Evolutionary conservation across 2,797 vertebrate species (phyloP), one percentile per base, ranked within the genome.

Genomic region (Dipus sagitta): DNA sequence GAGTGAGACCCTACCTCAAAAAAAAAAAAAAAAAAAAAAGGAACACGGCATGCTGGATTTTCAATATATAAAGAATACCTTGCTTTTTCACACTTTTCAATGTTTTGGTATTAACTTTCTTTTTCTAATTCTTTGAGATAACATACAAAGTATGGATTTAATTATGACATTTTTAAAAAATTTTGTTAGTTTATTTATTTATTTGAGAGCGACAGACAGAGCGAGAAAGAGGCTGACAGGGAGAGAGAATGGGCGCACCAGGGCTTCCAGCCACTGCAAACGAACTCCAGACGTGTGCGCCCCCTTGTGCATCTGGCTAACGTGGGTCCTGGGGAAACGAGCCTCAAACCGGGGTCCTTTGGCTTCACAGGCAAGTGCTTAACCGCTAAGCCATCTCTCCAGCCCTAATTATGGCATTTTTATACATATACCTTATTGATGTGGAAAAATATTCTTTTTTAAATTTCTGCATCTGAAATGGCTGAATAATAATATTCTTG

Each of bases 381-480:
- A n/a, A n/a, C n/a, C n/a, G n/a, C n/a, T n/a, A n/a, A n/a, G n/a
- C n/a, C n/a, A n/a, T n/a, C n/a, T n/a, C n/a, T n/a, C n/a, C n/a
- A n/a, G n/a, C n/a, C n/a, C n/a, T 34, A 54, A 62, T 26, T 67
- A 47, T 54, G 30, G 23, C 12, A 42, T 21, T 52, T 54, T 76
- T 83, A 64, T n/a, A 47, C 26, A 14, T 23, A 47, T 17, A 89
- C 75, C 2, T 58, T 88, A 76, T 78, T 68, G 67, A 88, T n/a
- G n/a, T 2, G 86, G 71, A 79, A 72, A 74, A n/a, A n/a, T n/a
- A 86, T 70, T n/a, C 65, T 64, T 32, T 62, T 32, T 86, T 21
- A 77, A 84, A 77, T 1, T 6, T 79, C 60, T 90, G 88, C 77
- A 93, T 85, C 77, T 94, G 70, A 94, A 93, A 85, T 52, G 76